Base-by-base conservation (phyloP, 2,113 vertebrate genomes). In the Silurus meridionalis region DNA sequence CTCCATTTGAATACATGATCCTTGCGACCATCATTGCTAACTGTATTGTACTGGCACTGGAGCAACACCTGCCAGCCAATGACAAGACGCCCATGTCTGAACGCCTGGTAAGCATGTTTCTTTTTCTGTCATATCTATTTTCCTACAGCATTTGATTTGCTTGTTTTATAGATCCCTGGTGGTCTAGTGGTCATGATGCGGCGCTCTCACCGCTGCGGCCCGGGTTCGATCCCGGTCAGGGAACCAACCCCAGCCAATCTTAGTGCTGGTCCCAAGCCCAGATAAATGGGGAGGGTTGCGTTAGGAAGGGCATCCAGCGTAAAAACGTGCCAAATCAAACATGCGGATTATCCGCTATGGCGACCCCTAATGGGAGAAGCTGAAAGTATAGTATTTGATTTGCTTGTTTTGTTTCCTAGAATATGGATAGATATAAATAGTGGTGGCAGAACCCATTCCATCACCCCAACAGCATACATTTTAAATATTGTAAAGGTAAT, bases 1-100 rank as follows among this genome's bases (percentile, higher is more conserved):
- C 98, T 97, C 98, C 98, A 67, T 99, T 99, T 88, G 98, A 99
- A 93, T 99, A 99, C 92, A 97, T 99, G 97, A 99, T 99, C 94
- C 94, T 99, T 91, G 96, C 98, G 89, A 99, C 98, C 86, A 99
- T 99, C 90, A 99, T 99, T 84, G 98, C 98, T 94, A 99, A 99
- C 94, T 99, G 98, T 91, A 99, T 99, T 69, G 98, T 99, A 86
- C 86, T 99, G 94, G 97, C 98, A 53, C 93, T 99, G 95, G 98
- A 99, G 90, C 98, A 99, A 91, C 98, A 99, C 91, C 95, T 99
- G 37, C 98, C 98, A 0, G 97, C 96, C 14, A 94, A 94, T 37
- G 98, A 99, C 95, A 99, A 99, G 95, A 99, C 98, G 0, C 98
- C 98, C 52, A 97, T 99, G 98, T 99, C 98, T 1, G 97, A 98